A percentile compares a stretch with the other conserved stretches of the same genome.
Evolutionary conservation across 1,140 invertebrate species (phyloP).

Genomic region (Adelges cooleyi): DNA sequence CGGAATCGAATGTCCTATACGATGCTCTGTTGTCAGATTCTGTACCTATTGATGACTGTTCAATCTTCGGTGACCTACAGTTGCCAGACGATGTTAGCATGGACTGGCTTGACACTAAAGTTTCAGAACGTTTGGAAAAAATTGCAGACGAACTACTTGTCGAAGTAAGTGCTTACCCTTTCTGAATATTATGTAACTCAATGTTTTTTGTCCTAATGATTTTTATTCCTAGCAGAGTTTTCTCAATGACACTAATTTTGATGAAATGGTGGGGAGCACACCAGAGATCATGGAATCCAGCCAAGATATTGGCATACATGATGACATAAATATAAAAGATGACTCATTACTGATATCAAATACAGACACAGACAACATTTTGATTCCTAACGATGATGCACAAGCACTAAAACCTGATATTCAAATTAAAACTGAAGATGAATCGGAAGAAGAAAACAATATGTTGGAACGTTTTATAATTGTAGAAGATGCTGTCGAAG

Average conservation of each 20-base stretch:
- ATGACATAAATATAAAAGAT: neutral
- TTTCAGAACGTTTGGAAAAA: constrained; percentile 18
- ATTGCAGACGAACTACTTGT: constrained; percentile 20
- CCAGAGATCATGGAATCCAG: constrained; percentile 23
- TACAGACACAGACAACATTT: neutral
- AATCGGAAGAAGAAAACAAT: neutral
- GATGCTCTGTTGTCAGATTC: constrained; percentile 25
- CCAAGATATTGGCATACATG: constrained; percentile 4
- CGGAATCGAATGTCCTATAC: constrained; percentile 16
- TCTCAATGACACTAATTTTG: constrained; percentile 18
- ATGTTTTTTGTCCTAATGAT: neutral
- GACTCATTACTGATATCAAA: neutral
- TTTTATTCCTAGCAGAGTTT: constrained; percentile 3
- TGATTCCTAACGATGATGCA: neutral
- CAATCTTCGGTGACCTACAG: constrained; percentile 2
- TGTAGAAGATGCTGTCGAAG: constrained; percentile 21
- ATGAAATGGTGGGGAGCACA: constrained; percentile 26
- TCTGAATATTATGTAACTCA: neutral
- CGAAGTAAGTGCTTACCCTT: constrained; percentile 6
- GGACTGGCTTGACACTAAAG: constrained; percentile 23
- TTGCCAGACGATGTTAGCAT: neutral
- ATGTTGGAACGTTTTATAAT: constrained; percentile 18
- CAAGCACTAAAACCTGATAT: neutral
- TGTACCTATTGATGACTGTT: constrained; percentile 15
- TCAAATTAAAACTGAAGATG: neutral